Percentiles rank a stretch among this genome's conserved stretches.
phyloP scores from a whole-genome alignment of 30 jellyfish, hydroid and myxozoan species.

The Hydractinia echinata region DNA sequence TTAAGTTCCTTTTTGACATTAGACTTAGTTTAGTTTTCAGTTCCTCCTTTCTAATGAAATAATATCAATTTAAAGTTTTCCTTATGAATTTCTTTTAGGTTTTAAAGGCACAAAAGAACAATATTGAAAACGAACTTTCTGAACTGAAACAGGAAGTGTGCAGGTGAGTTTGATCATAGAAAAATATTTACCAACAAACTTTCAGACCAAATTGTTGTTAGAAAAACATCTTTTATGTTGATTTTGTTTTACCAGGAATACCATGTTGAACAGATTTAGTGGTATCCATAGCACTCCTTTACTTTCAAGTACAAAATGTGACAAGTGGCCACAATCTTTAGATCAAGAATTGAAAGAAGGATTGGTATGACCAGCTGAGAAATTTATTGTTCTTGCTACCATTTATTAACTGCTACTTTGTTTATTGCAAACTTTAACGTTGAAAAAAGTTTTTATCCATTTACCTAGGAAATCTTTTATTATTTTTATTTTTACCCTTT shows the following conservation, averaged over 20 bases:
- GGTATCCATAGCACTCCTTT: conserved; percentile 36
- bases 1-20: no score
- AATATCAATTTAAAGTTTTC: no score
- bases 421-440: no score
- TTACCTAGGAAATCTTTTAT: no score
- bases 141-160: conserved; percentile 68
- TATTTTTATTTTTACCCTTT: no score
- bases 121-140: conserved; percentile 49
- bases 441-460: no score
- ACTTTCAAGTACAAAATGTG: conserved; percentile 17
- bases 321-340: conserved; percentile 34
- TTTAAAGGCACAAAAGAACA: conserved; percentile 65
- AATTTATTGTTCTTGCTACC: not conserved
- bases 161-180: conserved; percentile 40
- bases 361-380: conserved; percentile 30
- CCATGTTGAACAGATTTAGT: conserved; percentile 17
- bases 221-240: not conserved
- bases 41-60: no score
- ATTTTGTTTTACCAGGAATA: conserved; percentile 13
- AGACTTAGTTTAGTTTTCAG: no score
- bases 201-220: not conserved
- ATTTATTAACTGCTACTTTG: not conserved
- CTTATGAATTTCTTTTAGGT: conserved; percentile 21
- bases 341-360: conserved; percentile 67
- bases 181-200: not conserved